Evolutionary conservation across 2,113 vertebrate genomes (phyloP).

Genomic region (Spilogale gracilis): DNA sequence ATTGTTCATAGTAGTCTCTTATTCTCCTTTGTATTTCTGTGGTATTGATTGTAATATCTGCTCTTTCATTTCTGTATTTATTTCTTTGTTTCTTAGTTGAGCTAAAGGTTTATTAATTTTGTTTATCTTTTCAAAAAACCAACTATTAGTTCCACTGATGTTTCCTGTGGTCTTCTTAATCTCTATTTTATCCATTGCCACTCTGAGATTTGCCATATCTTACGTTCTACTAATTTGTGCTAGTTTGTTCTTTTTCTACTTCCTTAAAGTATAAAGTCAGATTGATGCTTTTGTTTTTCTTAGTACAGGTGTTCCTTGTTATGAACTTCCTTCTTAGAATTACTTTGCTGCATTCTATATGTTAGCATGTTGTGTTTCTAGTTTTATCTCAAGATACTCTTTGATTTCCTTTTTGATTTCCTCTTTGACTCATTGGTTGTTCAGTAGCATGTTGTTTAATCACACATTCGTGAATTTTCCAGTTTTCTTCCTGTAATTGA

Average conservation of each 20-base stretch:
- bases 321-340: background rate
- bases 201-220: background rate
- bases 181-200: background rate
- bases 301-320: background rate
- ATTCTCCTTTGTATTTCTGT: background rate
- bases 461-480: background rate
- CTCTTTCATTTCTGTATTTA: background rate
- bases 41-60: background rate
- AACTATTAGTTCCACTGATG: background rate
- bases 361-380: background rate
- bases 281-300: background rate
- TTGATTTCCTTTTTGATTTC: slow-evolving; percentile 25
- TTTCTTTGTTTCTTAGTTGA: background rate
- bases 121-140: background rate
- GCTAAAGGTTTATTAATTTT: background rate
- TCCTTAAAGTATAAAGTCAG: background rate
- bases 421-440: background rate
- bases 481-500: background rate
- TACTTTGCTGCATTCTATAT: background rate
- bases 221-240: background rate
- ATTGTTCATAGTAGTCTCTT: background rate
- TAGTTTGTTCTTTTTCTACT: background rate
- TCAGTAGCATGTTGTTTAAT: background rate
- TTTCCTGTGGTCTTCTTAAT: background rate
- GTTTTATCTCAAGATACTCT: background rate